A percentile compares a stretch with the other conserved stretches of the same genome.
phyloP scores from a whole-genome alignment of 2,888 invertebrate genomes.

The Acleris laterana region DNA sequence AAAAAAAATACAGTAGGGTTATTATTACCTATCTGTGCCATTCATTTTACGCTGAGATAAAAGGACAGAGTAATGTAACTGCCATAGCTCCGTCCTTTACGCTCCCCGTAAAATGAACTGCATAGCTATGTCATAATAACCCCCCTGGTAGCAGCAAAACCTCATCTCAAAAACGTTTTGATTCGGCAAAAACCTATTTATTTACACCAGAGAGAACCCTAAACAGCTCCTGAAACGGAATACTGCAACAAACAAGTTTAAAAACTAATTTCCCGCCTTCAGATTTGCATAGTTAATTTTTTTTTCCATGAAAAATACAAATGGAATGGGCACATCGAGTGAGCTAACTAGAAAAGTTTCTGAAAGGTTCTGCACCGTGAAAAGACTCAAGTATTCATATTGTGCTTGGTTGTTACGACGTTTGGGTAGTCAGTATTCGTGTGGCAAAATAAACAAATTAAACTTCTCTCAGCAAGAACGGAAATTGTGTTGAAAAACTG shows the following conservation, averaged over 20 bases:
- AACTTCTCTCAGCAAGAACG: no score
- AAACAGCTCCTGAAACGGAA: background rate
- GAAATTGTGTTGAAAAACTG: no score
- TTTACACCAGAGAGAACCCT: background rate
- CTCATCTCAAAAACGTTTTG: background rate
- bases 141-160: background rate
- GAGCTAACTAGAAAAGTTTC: slow-evolving; percentile 33
- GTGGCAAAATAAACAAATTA: background rate
- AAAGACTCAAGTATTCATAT: background rate
- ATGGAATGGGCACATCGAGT: slow-evolving; percentile 12
- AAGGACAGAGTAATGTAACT: no score
- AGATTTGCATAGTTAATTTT: slow-evolving; percentile 23
- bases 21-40: no score
- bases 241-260: slow-evolving; percentile 17
- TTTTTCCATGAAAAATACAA: slow-evolving; percentile 19
- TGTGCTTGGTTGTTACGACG: background rate
- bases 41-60: no score
- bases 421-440: background rate
- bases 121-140: no score
- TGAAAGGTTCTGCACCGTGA: background rate
- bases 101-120: no score
- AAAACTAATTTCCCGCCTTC: slow-evolving; percentile 19
- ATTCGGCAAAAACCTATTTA: background rate
- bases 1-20: no score
- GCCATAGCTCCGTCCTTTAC: no score